A percentile compares a stretch with the other conserved stretches of the same genome.
phyloP scores from a whole-genome alignment of 2,888 invertebrate genomes.

The Spilarctia lutea region DNA sequence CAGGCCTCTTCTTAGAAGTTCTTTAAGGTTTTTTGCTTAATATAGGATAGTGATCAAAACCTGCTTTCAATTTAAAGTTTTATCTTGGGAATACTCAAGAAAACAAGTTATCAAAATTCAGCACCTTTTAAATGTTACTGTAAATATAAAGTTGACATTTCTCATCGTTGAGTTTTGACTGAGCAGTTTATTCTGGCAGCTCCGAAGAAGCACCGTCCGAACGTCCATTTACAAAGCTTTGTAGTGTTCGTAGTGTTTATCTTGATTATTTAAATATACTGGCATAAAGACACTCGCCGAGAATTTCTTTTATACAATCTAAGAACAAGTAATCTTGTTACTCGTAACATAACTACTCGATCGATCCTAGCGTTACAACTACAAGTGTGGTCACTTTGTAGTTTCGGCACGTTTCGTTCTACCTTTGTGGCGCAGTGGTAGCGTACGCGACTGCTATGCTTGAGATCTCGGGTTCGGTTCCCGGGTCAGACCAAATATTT shows the following conservation, averaged over 20 bases:
- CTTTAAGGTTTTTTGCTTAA: no score
- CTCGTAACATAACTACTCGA: background rate
- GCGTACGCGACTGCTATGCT: no score
- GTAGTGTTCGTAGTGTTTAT: no score
- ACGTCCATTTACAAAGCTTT: background rate
- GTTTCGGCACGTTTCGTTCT: background rate
- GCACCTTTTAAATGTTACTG: background rate
- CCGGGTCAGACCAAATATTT: no score
- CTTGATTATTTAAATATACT: background rate
- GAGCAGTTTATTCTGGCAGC: background rate
- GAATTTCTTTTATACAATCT: background rate
- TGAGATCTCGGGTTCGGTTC: no score
- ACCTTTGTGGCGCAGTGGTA: no score
- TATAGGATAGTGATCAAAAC: no score
- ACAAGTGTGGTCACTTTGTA: background rate
- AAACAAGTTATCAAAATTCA: no score
- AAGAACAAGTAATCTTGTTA: background rate
- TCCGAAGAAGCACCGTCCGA: background rate
- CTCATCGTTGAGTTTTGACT: background rate
- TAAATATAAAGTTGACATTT: background rate
- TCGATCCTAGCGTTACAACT: background rate
- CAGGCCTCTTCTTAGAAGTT: no score
- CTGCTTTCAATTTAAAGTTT: no score
- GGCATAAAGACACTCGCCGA: background rate
- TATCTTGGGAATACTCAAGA: no score